Conservation (phyloP, 2,113 vertebrate species). For the Galbula dea region DNA sequence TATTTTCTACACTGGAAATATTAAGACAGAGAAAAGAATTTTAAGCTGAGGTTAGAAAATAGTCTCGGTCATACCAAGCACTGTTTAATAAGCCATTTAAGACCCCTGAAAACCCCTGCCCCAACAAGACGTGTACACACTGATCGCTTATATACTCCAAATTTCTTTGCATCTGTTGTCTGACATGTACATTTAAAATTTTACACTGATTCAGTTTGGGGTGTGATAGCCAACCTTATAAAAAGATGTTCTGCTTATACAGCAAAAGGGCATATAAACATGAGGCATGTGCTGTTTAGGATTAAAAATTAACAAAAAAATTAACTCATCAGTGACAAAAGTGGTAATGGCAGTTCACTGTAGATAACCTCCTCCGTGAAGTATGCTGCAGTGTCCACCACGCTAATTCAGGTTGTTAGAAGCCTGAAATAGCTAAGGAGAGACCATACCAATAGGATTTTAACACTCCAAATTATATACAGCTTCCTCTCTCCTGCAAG, state of each 20-base stretch:
- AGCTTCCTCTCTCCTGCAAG: background rate
- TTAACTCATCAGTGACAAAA: background rate
- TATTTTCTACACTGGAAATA: background rate
- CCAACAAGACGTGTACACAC: rapidly evolving
- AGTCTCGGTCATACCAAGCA: background rate
- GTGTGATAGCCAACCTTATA: background rate
- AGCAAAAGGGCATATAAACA: background rate
- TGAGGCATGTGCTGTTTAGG: background rate
- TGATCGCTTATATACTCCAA: background rate
- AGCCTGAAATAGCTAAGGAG: background rate
- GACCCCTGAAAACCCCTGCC: background rate
- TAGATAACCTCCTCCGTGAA: background rate
- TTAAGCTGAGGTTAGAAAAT: background rate
- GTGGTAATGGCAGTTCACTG: background rate
- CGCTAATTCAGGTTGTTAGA: background rate
- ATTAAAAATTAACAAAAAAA: constrained; percentile 38
- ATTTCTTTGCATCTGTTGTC: background rate
- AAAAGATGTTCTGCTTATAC: background rate
- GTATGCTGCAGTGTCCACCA: background rate
- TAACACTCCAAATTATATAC: background rate
- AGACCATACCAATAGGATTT: background rate
- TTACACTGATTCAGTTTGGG: background rate
- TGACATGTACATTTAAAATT: background rate
- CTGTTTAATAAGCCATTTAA: background rate
- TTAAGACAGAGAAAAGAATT: background rate